Conservation (phyloP, 2,888 invertebrate species). For the Hirtodrosophila trivittata region DNA sequence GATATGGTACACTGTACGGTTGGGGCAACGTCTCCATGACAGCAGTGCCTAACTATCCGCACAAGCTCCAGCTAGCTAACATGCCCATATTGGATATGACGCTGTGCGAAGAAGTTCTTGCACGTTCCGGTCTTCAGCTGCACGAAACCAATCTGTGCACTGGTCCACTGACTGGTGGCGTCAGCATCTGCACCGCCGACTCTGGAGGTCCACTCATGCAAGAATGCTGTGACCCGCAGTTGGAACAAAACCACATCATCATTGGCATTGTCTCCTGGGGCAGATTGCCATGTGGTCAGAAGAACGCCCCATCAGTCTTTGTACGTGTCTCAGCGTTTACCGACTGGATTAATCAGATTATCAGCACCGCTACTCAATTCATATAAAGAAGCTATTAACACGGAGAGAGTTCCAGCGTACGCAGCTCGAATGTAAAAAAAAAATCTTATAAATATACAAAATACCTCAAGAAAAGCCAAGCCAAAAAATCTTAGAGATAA, state of each 20-base stretch:
- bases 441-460: slow-evolving; percentile 21
- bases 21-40: slow-evolving; percentile 83
- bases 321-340: slow-evolving; percentile 84
- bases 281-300: slow-evolving; percentile 83
- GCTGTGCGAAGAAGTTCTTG: slow-evolving; percentile 79
- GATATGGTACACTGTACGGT: slow-evolving; percentile 81
- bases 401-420: slow-evolving; percentile 20
- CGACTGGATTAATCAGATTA: slow-evolving; percentile 82
- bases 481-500: slow-evolving; percentile 41
- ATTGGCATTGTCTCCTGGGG: slow-evolving; percentile 86
- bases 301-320: slow-evolving; percentile 84
- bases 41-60: slow-evolving; percentile 78
- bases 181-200: slow-evolving; percentile 82
- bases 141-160: slow-evolving; percentile 83
- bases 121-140: slow-evolving; percentile 72
- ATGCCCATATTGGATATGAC: slow-evolving; percentile 80
- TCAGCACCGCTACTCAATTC: slow-evolving; percentile 67
- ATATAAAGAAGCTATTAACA: slow-evolving; percentile 47
- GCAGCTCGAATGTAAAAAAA: slow-evolving; percentile 61
- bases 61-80: slow-evolving; percentile 76
- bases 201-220: slow-evolving; percentile 83
- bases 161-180: slow-evolving; percentile 81
- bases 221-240: slow-evolving; percentile 67
- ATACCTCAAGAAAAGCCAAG: slow-evolving; percentile 19
- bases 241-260: slow-evolving; percentile 66